Evolutionary conservation across 2,113 vertebrate species (phyloP), one percentile per base, ranked within the genome.

Genomic region (Leptobrachium ailaonicum): DNA sequence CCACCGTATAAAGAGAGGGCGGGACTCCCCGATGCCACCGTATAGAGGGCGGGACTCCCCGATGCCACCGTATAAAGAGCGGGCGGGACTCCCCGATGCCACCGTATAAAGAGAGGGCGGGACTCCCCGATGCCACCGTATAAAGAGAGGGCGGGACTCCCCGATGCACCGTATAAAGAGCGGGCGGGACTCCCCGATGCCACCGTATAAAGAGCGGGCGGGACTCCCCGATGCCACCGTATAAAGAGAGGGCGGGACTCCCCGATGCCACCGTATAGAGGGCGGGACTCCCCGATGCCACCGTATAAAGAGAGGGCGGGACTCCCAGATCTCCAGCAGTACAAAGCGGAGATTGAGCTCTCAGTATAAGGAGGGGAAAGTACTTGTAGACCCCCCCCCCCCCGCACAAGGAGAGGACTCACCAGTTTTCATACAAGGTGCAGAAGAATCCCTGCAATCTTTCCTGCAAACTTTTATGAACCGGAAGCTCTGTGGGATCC

Each of bases 381-480:
- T 11, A 54, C 50, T 8, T 11, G 2, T 6, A 6, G 12, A 54
- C 12, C 50, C 6, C 2, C 6, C 12, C 20, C 20, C 20, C 20
- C 20, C 20, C 20, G 20, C 20, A 32, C 11, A 2, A 67, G 4
- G 11, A 41, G 13, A 41, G 45, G 12, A 67, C 92, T 94, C 87
- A 99, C 97, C 97, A 97, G 91, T 95, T 96, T 77, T 99, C 96
- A 43, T 95, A 97, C n/a, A 96, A 87, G 0, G 93, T 94, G 80
- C 87, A 90, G 77, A 98, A 96, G 92, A 98, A 99, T 56, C 94
- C 93, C 87, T 99, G 97, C 95, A 98, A 97, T 79, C 96, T 95
- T 88, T 98, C 97, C 77, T 95, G 82, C 63, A 88, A 86, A 0
- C 90, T 95, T 91, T 92, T 96, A 78, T 95, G 96, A 82, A 96